phyloP scores from a whole-genome alignment of 2,113 vertebrate species.

The Pluvialis apricaria region DNA sequence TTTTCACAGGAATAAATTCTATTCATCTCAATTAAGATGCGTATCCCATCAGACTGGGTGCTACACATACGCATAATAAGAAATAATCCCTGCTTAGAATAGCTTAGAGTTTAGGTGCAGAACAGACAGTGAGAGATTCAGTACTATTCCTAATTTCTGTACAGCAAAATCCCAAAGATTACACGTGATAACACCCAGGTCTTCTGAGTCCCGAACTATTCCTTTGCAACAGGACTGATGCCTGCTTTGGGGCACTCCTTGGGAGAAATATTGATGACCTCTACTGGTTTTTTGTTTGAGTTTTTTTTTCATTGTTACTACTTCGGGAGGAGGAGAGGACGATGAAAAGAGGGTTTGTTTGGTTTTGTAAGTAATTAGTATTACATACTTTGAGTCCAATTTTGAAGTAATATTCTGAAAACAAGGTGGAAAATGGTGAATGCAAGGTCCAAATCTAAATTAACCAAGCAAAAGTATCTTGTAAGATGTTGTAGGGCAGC shows the following conservation, averaged over 20 bases:
- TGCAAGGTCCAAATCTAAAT: not conserved
- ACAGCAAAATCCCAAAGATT: not conserved
- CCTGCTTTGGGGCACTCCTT: not conserved
- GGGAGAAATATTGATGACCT: not conserved
- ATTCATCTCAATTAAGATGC: not conserved
- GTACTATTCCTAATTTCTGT: not conserved
- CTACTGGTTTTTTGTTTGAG: not conserved
- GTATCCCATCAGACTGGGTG: not conserved
- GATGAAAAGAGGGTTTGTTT: not conserved
- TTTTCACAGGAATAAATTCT: constrained; percentile 8
- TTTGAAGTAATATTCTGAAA: not conserved
- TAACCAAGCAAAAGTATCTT: not conserved
- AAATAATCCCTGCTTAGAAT: not conserved
- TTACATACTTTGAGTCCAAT: not conserved
- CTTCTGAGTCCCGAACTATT: not conserved
- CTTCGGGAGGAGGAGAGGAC: not conserved
- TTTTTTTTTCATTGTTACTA: not conserved
- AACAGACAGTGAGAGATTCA: not conserved
- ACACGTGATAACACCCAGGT: not conserved
- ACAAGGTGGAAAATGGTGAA: not conserved
- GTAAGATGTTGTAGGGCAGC: not conserved
- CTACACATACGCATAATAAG: not conserved
- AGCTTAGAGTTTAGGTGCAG: not conserved
- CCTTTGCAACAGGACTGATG: not conserved
- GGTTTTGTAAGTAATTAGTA: not conserved